A percentile compares a stretch with the other conserved stretches of the same genome.
phyloP scores from a whole-genome alignment of 2,888 invertebrate species.

The Clistopyga incitator region DNA sequence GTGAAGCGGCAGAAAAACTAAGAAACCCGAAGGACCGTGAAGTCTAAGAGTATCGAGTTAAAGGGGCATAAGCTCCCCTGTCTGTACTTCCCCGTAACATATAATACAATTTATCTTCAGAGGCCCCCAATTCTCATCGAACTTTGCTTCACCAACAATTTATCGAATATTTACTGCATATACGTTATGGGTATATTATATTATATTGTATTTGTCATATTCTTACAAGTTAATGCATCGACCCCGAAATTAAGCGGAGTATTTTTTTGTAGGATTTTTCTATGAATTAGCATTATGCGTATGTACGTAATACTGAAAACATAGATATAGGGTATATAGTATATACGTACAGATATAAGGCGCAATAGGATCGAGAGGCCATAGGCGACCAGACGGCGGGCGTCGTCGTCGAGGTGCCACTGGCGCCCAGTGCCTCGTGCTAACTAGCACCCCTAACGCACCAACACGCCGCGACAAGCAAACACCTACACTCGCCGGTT shows the following conservation, averaged over 20 bases:
- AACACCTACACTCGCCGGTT: conserved; percentile 30
- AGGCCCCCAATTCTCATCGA: conserved; percentile 40
- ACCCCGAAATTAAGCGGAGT: neutral
- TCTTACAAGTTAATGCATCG: neutral
- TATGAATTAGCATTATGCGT: conserved; percentile 36
- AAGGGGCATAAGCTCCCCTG: conserved; percentile 40
- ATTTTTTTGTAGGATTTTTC: neutral
- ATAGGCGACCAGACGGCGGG: conserved; percentile 83
- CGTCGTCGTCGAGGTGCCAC: conserved; percentile 66
- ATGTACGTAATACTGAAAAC: conserved; percentile 21
- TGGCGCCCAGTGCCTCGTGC: conserved; percentile 81
- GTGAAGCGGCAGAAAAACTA: conserved; percentile 49
- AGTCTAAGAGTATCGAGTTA: conserved; percentile 59
- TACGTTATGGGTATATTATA: neutral
- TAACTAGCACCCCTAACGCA: conserved; percentile 82
- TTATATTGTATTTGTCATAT: neutral
- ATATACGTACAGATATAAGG: conserved; percentile 30
- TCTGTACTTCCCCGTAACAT: conserved; percentile 62
- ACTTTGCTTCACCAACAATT: conserved; percentile 2
- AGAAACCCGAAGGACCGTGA: conserved; percentile 47
- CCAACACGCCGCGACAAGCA: conserved; percentile 60
- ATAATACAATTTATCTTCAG: conserved; percentile 63
- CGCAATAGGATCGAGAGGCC: conserved; percentile 71
- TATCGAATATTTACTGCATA: neutral
- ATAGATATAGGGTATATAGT: neutral